A percentile compares a stretch with the other conserved stretches of the same genome.
Conservation (phyloP, 2,888 invertebrate species). For the Sesia bembeciformis region DNA sequence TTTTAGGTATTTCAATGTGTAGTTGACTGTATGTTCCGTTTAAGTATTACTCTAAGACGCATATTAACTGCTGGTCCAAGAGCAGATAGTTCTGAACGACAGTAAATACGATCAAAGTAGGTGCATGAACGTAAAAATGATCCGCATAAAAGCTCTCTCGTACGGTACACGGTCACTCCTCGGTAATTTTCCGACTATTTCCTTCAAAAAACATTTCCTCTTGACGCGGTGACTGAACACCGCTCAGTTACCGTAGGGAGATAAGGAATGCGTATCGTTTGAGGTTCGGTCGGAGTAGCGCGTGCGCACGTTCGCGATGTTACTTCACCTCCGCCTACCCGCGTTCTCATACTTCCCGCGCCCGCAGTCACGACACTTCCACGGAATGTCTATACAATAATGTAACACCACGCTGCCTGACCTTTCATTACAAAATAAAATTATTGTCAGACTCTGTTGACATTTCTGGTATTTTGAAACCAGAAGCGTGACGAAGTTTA, state of each 20-base stretch:
- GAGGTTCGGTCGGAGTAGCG: constrained; percentile 2
- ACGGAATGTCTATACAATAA: constrained; percentile 20
- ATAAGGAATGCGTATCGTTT: background rate
- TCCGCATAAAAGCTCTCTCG: background rate
- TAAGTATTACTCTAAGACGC: too few relatives aligned
- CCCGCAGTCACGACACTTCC: constrained; percentile 24
- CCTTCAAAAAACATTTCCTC: constrained; percentile 15
- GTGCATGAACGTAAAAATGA: background rate
- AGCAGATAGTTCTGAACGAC: background rate
- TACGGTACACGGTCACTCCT: constrained; percentile 12
- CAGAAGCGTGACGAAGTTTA: constrained; percentile 20
- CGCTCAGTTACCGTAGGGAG: background rate
- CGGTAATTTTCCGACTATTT: constrained; percentile 28
- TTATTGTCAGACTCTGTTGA: constrained; percentile 22
- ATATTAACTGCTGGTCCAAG: too few relatives aligned
- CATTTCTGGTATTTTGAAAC: constrained; percentile 34
- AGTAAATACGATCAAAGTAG: background rate
- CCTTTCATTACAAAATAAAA: constrained; percentile 15
- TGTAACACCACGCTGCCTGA: constrained; percentile 10
- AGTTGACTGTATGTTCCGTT: too few relatives aligned
- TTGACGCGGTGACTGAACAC: constrained; percentile 7
- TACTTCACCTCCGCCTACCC: background rate
- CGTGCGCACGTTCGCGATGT: background rate
- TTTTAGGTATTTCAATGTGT: too few relatives aligned
- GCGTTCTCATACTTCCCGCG: constrained; percentile 7